These are phyloP conservation scores for Picathartes gymnocephalus DNA, from an alignment of 2,113 vertebrate species.

Conservation along the genomic window DNA sequence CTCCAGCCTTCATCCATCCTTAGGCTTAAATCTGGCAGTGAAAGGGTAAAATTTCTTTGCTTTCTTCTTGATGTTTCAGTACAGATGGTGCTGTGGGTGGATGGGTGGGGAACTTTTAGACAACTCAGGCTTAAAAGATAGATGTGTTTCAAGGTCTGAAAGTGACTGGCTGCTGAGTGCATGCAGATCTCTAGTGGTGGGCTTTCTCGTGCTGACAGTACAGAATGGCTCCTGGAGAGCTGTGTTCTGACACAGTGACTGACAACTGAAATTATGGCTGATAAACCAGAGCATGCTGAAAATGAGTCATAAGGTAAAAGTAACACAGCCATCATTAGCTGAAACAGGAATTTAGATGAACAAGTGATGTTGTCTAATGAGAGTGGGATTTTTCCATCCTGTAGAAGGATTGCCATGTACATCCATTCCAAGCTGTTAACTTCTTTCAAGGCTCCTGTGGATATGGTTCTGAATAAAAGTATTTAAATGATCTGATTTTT, in stretches of 20 bases:
- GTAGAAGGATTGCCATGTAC: neutral
- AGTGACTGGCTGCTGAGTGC: neutral
- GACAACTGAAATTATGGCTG: neutral
- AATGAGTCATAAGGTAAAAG: constrained; percentile 48
- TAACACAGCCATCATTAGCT: constrained; percentile 1
- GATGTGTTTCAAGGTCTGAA: neutral
- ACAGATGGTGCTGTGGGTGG: constrained; percentile 58
- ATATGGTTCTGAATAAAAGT: neutral
- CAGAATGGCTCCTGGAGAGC: neutral
- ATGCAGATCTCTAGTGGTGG: neutral
- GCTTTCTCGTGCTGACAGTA: neutral
- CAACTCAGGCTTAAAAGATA: neutral
- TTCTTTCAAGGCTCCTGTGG: neutral
- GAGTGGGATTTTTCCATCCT: neutral
- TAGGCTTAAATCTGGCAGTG: neutral
- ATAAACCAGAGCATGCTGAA: constrained; percentile 1
- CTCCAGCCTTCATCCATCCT: neutral
- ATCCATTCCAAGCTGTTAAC: neutral
- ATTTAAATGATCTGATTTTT: neutral
- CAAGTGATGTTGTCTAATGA: neutral
- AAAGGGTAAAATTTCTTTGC: neutral
- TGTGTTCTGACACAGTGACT: neutral
- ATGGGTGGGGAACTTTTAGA: neutral
- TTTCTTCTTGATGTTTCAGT: neutral
- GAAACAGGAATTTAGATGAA: neutral